Base-by-base conservation (phyloP, 2,797 vertebrate species). In the Benthosema pterotum region DNA sequence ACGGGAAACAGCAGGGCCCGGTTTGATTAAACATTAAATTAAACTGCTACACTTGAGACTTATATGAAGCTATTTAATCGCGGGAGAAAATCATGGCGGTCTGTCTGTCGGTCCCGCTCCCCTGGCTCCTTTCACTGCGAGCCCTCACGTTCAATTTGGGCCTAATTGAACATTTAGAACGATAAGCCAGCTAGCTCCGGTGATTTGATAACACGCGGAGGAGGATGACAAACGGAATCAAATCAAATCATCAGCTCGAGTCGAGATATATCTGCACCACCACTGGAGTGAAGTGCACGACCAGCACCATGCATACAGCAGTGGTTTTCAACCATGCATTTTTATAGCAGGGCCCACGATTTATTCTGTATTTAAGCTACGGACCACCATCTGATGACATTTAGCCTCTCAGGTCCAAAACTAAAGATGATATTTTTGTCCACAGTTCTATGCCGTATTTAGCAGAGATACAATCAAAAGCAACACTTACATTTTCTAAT, bases 21-120 rank as follows among this genome's bases (percentile, higher is more conserved):
- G 66, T 83, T 79, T 83, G 74, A 88, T 80, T 78, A 77, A 75
- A 82, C 77, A 73, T 72, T 65, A 52, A 50, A 87, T 81, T 62
- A 60, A 79, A 86, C 53, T 63, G 60, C 42, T 72, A 70, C 78
- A 72, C 65, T 75, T 57, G 58, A 60, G 42, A 52, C 57, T 62
- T 62, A 43, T 58, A 46, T 60, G 61, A 15, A 60, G 63, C 62
- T 60, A n/a, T 69, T 63, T 52, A 60, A 75, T 42, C 3, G 53
- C 22, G 42, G 61, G 54, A 59, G 15, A 70, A 56, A 61, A 53
- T 48, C 61, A 28, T 32, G 55, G 48, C 14, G 60, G 14, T 13
- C 55, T 59, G 65, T 74, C 50, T 55, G 14, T 13, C 55, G 62
- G 65, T 74, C 50, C 58, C 52, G 55, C 58, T 45, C 54, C 48